Percentiles rank a stretch among this genome's conserved stretches.
phyloP scores from a whole-genome alignment of 2,797 vertebrate species.

The Meriones psammophilus region DNA sequence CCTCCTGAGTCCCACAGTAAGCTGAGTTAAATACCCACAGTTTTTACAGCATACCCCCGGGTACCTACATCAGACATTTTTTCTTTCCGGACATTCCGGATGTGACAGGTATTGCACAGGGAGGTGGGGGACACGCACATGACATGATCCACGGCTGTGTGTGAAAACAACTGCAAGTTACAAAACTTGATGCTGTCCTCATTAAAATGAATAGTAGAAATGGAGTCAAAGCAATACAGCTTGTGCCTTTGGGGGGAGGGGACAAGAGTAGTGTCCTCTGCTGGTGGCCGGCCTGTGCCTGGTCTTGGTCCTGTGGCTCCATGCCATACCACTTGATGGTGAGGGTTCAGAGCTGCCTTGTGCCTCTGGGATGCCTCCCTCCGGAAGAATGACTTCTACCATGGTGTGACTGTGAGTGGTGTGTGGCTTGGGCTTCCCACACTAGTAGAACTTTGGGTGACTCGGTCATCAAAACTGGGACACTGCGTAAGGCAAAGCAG shows the following conservation, averaged over 20 bases:
- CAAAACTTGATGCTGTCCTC: not conserved
- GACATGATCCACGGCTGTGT: not conserved
- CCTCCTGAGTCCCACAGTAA: not conserved
- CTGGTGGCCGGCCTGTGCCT: not conserved
- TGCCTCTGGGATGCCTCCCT: not conserved
- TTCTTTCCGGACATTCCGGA: not conserved
- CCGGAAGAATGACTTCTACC: not conserved
- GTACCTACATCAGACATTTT: not conserved
- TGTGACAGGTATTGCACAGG: not conserved
- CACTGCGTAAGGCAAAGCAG: fast-evolving
- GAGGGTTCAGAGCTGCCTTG: not conserved
- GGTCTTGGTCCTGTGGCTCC: fast-evolving
- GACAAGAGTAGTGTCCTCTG: fast-evolving
- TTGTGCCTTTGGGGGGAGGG: not conserved
- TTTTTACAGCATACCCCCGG: too few relatives aligned
- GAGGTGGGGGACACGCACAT: not conserved
- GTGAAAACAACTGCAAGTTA: not conserved
- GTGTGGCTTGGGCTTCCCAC: not conserved
- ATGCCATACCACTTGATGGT: too few relatives aligned
- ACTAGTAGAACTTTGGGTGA: not conserved
- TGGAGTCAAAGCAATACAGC: not conserved
- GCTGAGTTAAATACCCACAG: not conserved
- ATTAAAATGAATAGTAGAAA: not conserved
- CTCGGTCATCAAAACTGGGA: not conserved
- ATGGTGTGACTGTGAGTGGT: not conserved